phyloP scores from a whole-genome alignment of 1,140 invertebrate genomes.

The Heterodera schachtii region DNA sequence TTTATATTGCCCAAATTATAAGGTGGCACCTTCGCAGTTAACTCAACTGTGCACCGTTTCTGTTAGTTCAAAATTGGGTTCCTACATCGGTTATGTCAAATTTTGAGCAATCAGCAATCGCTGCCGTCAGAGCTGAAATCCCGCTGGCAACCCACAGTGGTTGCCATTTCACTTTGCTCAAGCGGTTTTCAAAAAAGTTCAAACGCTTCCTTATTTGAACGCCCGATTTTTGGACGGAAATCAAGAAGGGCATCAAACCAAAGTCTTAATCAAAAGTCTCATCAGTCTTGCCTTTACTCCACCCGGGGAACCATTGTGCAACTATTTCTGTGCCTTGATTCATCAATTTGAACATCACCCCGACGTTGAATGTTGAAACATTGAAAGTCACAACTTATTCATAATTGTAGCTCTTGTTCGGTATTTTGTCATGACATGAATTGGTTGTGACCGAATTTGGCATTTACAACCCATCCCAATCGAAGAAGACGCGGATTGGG shows the following conservation, averaged over 20 bases:
- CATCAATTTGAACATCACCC: neutral
- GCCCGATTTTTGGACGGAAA: neutral
- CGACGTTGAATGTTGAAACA: neutral
- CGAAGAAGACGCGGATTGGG: neutral
- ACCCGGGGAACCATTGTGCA: neutral
- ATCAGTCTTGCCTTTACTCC: neutral
- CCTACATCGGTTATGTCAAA: neutral
- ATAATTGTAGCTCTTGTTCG: no score
- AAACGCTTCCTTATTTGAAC: neutral
- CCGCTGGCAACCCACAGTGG: no score
- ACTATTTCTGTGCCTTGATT: neutral
- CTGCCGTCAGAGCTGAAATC: neutral
- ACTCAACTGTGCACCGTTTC: no score
- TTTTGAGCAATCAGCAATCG: neutral
- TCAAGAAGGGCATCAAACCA: neutral
- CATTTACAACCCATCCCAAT: neutral
- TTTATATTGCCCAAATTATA: no score
- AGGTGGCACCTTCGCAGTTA: no score
- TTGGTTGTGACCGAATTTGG: neutral
- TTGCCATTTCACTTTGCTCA: neutral
- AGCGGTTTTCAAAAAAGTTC: neutral
- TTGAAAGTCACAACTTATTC: no score
- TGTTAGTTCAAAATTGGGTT: neutral
- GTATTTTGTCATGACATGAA: no score
- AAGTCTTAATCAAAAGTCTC: neutral